These are phyloP conservation scores for Strigamia transsilvanica DNA, from an alignment of 2,888 invertebrate genomes.

Conservation along the genomic window DNA sequence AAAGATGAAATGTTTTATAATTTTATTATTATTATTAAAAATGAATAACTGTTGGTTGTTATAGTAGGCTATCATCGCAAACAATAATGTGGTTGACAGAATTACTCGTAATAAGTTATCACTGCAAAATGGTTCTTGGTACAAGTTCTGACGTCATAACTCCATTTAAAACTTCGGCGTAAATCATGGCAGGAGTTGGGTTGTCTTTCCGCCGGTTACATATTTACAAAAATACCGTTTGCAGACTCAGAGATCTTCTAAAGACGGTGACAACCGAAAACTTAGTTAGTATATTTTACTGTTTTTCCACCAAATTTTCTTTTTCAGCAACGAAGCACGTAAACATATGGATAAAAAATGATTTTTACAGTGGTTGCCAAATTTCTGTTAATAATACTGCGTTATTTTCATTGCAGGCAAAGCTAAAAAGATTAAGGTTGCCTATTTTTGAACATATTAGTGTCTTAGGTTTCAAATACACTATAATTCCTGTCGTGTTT, in stretches of 20 bases:
- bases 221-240: background rate
- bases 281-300: conserved; percentile 4
- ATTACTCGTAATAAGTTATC: background rate
- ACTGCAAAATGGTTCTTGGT: background rate
- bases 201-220: background rate
- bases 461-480: background rate
- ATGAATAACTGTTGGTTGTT: background rate
- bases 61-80: no score
- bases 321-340: background rate
- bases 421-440: background rate
- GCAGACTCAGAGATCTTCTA: background rate
- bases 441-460: background rate
- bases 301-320: background rate
- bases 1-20: background rate
- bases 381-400: background rate
- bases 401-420: conserved; percentile 12
- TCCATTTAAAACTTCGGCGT: background rate
- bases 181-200: background rate
- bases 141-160: background rate
- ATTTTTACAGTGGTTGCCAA: background rate
- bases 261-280: conserved; percentile 4
- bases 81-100: background rate
- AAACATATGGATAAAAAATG: background rate
- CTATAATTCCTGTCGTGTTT: conserved; percentile 9
- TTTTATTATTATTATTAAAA: background rate